Evolutionary conservation across 2,888 invertebrate genomes (phyloP).

Genomic region (Chaitophorus viminalis): DNA sequence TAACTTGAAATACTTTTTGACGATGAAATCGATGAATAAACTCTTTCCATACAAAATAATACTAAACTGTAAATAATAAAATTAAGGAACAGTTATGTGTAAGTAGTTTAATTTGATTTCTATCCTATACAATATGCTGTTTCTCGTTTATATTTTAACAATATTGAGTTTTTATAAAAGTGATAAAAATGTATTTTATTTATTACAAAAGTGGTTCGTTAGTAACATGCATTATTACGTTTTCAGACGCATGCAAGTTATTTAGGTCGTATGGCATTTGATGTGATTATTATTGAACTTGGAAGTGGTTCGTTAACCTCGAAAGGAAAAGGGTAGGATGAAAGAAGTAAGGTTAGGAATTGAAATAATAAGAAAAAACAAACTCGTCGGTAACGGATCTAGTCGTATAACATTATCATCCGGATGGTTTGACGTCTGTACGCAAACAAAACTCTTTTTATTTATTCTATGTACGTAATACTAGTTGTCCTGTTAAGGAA

Average conservation of each 20-base stretch:
- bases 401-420: slow-evolving; percentile 57
- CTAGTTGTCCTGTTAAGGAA: slow-evolving; percentile 61
- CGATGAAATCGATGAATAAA: neutral
- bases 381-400: slow-evolving; percentile 58
- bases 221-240: neutral
- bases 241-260: neutral
- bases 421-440: slow-evolving; percentile 43
- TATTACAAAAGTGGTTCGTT: neutral
- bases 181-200: too few species aligned
- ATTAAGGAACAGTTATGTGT: neutral
- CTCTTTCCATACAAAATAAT: too few species aligned
- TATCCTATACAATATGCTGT: neutral
- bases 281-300: slow-evolving; percentile 28
- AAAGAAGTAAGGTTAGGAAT: neutral
- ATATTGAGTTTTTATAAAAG: neutral
- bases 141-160: neutral
- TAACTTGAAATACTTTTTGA: neutral
- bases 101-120: neutral
- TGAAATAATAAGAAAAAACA: slow-evolving; percentile 49
- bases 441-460: slow-evolving; percentile 57
- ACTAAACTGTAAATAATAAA: neutral
- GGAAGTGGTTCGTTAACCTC: slow-evolving; percentile 54
- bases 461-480: slow-evolving; percentile 59
- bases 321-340: neutral
- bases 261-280: slow-evolving; percentile 25